Percentiles rank a stretch among this genome's conserved stretches.
Conservation (phyloP, 37 sponge, comb jelly and placozoan genomes). For the Aphrocallistes beatrix region DNA sequence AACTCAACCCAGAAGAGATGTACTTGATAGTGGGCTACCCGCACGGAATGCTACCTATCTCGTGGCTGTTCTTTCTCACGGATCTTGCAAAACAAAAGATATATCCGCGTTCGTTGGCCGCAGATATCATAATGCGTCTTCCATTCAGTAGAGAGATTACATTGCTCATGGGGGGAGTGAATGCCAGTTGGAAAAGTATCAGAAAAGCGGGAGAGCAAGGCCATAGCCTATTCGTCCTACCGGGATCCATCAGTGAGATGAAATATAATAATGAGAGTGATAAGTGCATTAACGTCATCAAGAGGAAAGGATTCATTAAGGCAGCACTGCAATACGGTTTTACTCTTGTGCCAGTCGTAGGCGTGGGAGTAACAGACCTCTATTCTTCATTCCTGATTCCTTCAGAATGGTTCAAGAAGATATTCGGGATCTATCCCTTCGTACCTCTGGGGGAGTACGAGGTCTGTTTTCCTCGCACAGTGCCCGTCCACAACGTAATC, state of each 20-base stretch:
- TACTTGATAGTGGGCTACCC: not conserved
- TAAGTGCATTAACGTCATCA: not conserved
- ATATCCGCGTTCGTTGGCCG: not conserved
- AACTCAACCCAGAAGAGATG: not conserved
- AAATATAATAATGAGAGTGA: not conserved
- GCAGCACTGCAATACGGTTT: constrained; percentile 3
- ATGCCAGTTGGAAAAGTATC: constrained; percentile 13
- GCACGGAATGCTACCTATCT: not conserved
- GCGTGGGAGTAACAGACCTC: not conserved
- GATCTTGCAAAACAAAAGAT: not conserved
- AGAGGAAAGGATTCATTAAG: not conserved
- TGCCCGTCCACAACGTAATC: not conserved
- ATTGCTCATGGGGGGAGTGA: not conserved
- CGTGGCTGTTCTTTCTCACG: not conserved
- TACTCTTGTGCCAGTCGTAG: not conserved
- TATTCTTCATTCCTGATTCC: not conserved
- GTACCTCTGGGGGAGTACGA: not conserved
- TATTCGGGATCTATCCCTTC: not conserved
- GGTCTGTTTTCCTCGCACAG: not conserved
- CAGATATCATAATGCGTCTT: not conserved
- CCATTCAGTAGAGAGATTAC: not conserved
- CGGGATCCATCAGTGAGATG: constrained; percentile 4
- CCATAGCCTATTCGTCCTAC: not conserved
- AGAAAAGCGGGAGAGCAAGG: not conserved
- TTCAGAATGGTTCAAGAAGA: constrained; percentile 8